A percentile compares a stretch with the other conserved stretches of the same genome.
phyloP scores from a whole-genome alignment of 2,888 invertebrate species.

The Augiades crinisus region DNA sequence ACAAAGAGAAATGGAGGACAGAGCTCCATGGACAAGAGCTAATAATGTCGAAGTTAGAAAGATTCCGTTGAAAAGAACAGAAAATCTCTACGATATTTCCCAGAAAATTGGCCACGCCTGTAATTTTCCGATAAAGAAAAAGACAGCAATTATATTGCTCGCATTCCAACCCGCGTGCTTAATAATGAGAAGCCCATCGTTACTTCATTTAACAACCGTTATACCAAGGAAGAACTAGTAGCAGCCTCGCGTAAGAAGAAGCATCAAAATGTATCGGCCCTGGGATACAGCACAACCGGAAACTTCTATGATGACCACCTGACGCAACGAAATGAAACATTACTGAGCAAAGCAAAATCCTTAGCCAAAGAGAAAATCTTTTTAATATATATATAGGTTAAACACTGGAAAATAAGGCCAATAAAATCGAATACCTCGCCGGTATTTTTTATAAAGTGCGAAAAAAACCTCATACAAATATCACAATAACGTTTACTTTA shows the following conservation, averaged over 20 bases:
- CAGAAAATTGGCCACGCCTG: slow-evolving; percentile 14
- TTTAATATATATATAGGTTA: slow-evolving; percentile 31
- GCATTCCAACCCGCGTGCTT: slow-evolving; percentile 28
- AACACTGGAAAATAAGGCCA: slow-evolving; percentile 31
- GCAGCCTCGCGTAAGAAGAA: slow-evolving; percentile 20
- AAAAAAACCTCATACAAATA: slow-evolving; percentile 25
- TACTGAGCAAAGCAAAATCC: slow-evolving; percentile 20
- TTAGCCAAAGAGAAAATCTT: slow-evolving; percentile 24
- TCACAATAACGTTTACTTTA: too few relatives aligned
- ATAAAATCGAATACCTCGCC: slow-evolving; percentile 29
- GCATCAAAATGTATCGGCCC: slow-evolving; percentile 6
- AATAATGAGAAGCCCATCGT: slow-evolving; percentile 28
- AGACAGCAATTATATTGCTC: slow-evolving; percentile 31
- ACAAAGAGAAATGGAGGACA: slow-evolving; percentile 18
- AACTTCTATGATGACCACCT: slow-evolving; percentile 28
- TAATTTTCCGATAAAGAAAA: slow-evolving; percentile 17
- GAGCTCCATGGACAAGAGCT: slow-evolving; percentile 30
- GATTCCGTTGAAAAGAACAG: slow-evolving; percentile 15
- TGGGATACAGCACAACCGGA: slow-evolving; percentile 14
- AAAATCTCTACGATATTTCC: slow-evolving; percentile 27
- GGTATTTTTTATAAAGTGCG: slow-evolving; percentile 26
- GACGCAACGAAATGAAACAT: slow-evolving; percentile 19
- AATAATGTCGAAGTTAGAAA: slow-evolving; percentile 5
- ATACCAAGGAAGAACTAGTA: slow-evolving; percentile 28
- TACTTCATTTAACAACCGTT: slow-evolving; percentile 27